A percentile compares a stretch with the other conserved stretches of the same genome.
Evolutionary conservation across 2,797 vertebrate species (phyloP).

Genomic region (Sphenopsis melanotis): DNA sequence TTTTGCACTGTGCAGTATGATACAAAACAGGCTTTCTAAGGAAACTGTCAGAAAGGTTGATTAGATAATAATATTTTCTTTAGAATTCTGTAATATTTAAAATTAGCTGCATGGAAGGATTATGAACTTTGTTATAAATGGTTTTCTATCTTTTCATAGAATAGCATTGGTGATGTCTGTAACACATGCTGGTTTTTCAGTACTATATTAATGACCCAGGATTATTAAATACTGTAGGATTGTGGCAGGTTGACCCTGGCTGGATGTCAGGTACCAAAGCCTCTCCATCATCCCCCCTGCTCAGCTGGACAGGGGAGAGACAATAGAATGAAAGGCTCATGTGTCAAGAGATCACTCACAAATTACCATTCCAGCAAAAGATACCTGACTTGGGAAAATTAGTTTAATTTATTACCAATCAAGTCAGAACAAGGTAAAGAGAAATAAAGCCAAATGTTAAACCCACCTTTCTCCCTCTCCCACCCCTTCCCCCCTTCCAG

Average conservation of each 20-base stretch:
- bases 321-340: background rate
- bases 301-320: background rate
- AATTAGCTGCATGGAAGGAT: background rate
- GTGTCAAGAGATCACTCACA: background rate
- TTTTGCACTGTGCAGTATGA: background rate
- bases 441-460: background rate
- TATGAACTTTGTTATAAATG: background rate
- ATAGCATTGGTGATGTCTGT: background rate
- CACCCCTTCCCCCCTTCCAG: background rate
- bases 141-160: background rate
- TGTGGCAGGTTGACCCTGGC: background rate
- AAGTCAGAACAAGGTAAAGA: background rate
- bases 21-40: slow-evolving; percentile 24
- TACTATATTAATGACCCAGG: background rate
- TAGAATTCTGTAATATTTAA: background rate
- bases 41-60: background rate
- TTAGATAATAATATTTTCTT: slow-evolving; percentile 17
- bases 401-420: background rate
- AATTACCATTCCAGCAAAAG: background rate
- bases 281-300: background rate
- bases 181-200: background rate
- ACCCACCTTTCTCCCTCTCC: background rate
- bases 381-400: background rate
- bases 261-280: background rate
- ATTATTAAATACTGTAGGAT: background rate